phyloP scores from a whole-genome alignment of 2,797 vertebrate genomes.

The Pelochelys cantorii region DNA sequence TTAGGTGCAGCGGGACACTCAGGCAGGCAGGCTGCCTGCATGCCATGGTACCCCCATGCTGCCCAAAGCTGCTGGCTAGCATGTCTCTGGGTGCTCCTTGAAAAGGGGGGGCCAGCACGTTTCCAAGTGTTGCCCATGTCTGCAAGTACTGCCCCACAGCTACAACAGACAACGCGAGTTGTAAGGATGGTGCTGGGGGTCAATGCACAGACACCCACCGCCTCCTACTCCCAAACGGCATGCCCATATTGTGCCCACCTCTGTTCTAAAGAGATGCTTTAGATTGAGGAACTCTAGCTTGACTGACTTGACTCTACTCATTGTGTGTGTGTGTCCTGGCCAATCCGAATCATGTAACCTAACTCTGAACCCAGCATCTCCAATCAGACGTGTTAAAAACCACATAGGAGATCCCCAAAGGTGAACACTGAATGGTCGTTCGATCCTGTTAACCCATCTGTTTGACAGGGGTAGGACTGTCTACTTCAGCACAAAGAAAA shows the following conservation, averaged over 20 bases:
- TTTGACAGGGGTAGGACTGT: slow-evolving; percentile 27
- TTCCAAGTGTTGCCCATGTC: background rate
- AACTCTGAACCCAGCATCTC: slow-evolving; percentile 46
- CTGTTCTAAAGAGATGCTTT: background rate
- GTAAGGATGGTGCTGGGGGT: too few species aligned
- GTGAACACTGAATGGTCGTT: slow-evolving; percentile 29
- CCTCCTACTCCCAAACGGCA: too few species aligned
- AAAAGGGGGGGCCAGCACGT: background rate
- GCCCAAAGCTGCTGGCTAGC: background rate
- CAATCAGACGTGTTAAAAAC: background rate
- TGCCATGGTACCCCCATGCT: too few species aligned
- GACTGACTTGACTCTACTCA: background rate
- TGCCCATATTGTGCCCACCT: background rate
- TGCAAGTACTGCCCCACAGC: background rate
- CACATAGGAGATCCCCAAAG: slow-evolving; percentile 9
- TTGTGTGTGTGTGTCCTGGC: slow-evolving; percentile 32
- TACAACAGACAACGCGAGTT: too few species aligned
- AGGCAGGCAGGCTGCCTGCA: background rate
- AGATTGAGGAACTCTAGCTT: background rate
- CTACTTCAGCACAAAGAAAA: slow-evolving; percentile 48
- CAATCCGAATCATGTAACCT: background rate
- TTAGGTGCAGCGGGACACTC: background rate
- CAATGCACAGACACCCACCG: too few species aligned
- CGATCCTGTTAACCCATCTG: slow-evolving; percentile 21
- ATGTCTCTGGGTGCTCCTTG: background rate